Conservation (phyloP, 1,140 invertebrate species). For the Zaprionus ornatus region DNA sequence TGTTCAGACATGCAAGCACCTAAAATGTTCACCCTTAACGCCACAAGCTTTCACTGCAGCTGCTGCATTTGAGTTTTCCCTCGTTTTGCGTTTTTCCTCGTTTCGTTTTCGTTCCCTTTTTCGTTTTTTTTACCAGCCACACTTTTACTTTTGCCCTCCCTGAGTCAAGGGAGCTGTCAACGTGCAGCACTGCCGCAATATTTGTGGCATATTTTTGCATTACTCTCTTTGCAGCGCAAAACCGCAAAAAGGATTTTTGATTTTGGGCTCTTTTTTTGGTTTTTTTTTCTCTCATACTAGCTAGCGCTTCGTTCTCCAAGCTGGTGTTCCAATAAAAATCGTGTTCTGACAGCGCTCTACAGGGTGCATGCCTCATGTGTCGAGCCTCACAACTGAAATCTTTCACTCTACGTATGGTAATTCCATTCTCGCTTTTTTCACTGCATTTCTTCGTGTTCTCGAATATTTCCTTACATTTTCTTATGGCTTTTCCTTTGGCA, state of each 20-base stretch:
- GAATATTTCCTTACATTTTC: constrained; percentile 20
- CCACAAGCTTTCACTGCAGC: constrained; percentile 1
- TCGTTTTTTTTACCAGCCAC: constrained; percentile 2
- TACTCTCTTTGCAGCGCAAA: constrained; percentile 21
- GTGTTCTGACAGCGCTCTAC: constrained; percentile 45
- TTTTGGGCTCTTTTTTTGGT: constrained; percentile 17
- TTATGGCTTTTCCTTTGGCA: constrained; percentile 16
- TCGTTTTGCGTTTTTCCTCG: background rate
- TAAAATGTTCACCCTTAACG: constrained; percentile 3
- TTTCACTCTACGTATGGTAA: constrained; percentile 7
- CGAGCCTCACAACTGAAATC: constrained; percentile 52
- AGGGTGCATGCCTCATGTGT: constrained; percentile 55
- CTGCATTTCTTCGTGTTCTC: constrained; percentile 14
- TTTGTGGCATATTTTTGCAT: constrained; percentile 45
- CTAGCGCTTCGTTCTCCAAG: background rate
- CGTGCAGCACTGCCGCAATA: constrained; percentile 36
- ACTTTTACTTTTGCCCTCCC: constrained; percentile 24
- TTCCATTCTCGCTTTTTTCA: background rate
- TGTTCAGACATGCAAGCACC: constrained; percentile 18
- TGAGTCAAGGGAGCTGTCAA: constrained; percentile 37
- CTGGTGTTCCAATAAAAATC: constrained; percentile 50
- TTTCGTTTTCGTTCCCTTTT: background rate
- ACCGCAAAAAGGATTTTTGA: constrained; percentile 33
- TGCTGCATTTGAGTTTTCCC: constrained; percentile 2
- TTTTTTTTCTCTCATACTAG: background rate